Evolutionary conservation across 1,140 invertebrate species (phyloP), one percentile per base, ranked within the genome.

Genomic region (Brachionus calyciflorus): DNA sequence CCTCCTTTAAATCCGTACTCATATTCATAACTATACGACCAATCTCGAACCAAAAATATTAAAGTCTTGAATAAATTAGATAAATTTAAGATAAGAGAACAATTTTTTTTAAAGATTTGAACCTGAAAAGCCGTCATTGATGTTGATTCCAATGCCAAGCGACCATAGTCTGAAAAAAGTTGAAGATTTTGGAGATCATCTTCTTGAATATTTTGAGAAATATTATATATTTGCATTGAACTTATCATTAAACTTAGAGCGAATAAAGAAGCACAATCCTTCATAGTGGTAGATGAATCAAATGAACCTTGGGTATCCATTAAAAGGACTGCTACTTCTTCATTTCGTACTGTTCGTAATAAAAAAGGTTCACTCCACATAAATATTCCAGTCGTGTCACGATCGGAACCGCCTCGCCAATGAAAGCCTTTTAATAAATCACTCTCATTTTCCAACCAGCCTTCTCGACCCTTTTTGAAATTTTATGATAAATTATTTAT

Each of bases 221-320:
- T 85, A 87, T 98, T 98, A 84, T 93, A 98, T 53, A 97, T 93
- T 86, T 96, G 92, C 17, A 96, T 92, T 7, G 93, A 96, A 76
- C 93, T 94, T 30, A 94, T 85, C 93, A 96, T 95, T 7, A 93
- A 94, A 84, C 93, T 95, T 0, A 96, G 86, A 10, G 93, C 94
- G 87, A 97, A 97, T 19, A 98, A 92, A 2, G 94, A 97, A 2
- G 95, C 95, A 87, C 93, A 95, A 83, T 98, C 94, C 78, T 92
- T 90, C 0, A 98, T 93, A 1, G 95, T 98, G 37, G 92, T 94
- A 83, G 96, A 90, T 83, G 92, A 94, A 84, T 98, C 96, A 86
- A 98, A 98, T 6, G 94, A 91, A 69, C 96, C 96, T 86, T 98
- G 96, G 10, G 96, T 98, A 83, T 98, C 96, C 89, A 98, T 90